Conservation (phyloP, 2,797 vertebrate genomes). For the Eremophila alpestris region DNA sequence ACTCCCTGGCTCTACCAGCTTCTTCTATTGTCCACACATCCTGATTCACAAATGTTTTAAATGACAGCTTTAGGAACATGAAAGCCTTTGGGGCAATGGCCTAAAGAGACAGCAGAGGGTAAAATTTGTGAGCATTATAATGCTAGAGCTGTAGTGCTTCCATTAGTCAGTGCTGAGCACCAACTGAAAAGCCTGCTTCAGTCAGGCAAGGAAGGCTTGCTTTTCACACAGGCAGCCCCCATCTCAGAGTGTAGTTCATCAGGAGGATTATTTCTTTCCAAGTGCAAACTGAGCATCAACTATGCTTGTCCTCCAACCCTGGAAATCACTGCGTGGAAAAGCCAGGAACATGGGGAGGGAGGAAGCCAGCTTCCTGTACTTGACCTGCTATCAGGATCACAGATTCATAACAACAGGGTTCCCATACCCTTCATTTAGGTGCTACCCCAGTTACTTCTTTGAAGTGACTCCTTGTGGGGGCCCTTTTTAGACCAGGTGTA, state of each 20-base stretch:
- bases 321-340: not conserved
- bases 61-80: slow-evolving; percentile 67
- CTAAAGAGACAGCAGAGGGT: slow-evolving; percentile 64
- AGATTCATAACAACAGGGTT: not conserved
- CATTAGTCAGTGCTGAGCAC: slow-evolving; percentile 45
- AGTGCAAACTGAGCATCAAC: not conserved
- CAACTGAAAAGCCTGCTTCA: slow-evolving; percentile 51
- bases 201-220: slow-evolving; percentile 24
- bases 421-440: not conserved
- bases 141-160: slow-evolving; percentile 48
- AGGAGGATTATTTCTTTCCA: slow-evolving; percentile 23
- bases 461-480: not conserved
- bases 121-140: slow-evolving; percentile 60
- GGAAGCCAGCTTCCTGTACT: not conserved
- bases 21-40: slow-evolving; percentile 67
- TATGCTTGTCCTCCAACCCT: not conserved
- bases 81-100: slow-evolving; percentile 64
- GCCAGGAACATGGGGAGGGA: not conserved
- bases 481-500: not conserved
- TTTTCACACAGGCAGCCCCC: not conserved
- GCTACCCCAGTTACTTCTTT: not conserved
- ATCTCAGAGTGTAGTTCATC: not conserved
- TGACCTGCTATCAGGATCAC: not conserved
- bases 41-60: slow-evolving; percentile 69
- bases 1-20: slow-evolving; percentile 65